phyloP scores from a whole-genome alignment of 2,113 vertebrate species.

The Micromys minutus region DNA sequence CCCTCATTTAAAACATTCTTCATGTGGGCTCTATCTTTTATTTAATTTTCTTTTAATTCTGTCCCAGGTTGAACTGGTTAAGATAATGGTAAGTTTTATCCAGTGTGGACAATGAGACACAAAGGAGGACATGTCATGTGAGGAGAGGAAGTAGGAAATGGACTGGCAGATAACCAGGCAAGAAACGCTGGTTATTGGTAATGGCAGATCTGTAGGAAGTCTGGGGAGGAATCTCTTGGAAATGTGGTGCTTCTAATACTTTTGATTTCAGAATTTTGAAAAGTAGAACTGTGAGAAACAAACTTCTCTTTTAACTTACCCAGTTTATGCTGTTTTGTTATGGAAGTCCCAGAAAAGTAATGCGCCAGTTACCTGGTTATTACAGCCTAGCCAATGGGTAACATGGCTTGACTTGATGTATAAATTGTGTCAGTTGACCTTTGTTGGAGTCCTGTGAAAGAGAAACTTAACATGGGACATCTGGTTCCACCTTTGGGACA shows the following conservation, averaged over 20 bases:
- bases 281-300: not conserved
- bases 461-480: not conserved
- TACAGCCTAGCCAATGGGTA: not conserved
- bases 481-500: not conserved
- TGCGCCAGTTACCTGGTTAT: not conserved
- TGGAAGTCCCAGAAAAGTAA: not conserved
- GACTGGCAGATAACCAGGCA: not conserved
- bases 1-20: constrained; percentile 35
- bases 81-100: not conserved
- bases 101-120: not conserved
- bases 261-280: not conserved
- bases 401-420: not conserved
- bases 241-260: not conserved
- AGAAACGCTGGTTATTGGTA: not conserved
- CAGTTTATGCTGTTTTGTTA: not conserved
- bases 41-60: not conserved
- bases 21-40: not conserved
- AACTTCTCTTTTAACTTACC: not conserved
- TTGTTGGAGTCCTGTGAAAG: not conserved
- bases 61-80: not conserved
- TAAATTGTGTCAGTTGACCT: not conserved
- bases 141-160: not conserved
- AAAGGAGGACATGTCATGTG: not conserved
- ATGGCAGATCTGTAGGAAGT: not conserved
- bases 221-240: not conserved